Evolutionary conservation across 2,888 invertebrate species (phyloP).

Genomic region (Dione juno): DNA sequence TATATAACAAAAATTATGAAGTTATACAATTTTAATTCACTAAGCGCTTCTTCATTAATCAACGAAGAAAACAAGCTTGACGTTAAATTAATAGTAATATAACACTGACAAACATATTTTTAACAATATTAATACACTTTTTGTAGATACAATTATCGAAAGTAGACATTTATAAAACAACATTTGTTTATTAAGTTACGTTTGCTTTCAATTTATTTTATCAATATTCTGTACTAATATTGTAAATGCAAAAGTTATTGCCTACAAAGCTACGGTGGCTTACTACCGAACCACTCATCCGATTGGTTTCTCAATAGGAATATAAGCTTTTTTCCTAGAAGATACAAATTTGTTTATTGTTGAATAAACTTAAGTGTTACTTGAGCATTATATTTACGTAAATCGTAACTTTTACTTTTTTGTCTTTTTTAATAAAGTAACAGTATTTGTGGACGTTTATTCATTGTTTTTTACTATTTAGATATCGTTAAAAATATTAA

Average conservation of each 20-base stretch:
- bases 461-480: too few species aligned
- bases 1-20: too few species aligned
- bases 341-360: constrained; percentile 9
- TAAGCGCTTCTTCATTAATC: too few species aligned
- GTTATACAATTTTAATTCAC: too few species aligned
- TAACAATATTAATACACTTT: too few species aligned
- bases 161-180: too few species aligned
- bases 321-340: not conserved
- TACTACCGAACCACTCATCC: constrained; percentile 14
- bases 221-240: not conserved
- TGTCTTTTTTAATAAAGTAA: not conserved
- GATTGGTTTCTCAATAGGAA: constrained; percentile 8
- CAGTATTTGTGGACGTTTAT: not conserved
- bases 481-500: too few species aligned
- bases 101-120: too few species aligned
- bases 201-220: not conserved
- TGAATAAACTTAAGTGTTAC: not conserved
- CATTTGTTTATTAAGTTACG: not conserved
- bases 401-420: not conserved
- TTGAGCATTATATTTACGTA: not conserved
- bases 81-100: too few species aligned
- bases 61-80: too few species aligned
- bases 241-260: constrained; percentile 15
- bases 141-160: too few species aligned
- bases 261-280: not conserved